Evolutionary conservation across 2,888 invertebrate species (phyloP).

Genomic region (Choreutis nemorana): DNA sequence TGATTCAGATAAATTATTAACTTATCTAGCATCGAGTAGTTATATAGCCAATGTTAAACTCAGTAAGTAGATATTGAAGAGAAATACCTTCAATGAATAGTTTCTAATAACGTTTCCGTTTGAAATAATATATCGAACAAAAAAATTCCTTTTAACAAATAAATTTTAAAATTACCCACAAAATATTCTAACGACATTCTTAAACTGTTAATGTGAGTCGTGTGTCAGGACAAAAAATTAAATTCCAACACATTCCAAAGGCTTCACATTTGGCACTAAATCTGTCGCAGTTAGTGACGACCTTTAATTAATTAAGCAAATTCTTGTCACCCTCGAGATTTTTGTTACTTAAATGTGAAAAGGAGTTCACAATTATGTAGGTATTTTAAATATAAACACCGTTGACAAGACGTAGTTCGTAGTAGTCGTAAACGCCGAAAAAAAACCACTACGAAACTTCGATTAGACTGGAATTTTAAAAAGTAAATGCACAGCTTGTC

Average conservation of each 20-base stretch:
- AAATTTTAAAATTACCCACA: neutral
- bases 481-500: too few species aligned
- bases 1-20: neutral
- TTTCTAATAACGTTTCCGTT: neutral
- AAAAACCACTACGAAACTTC: too few species aligned
- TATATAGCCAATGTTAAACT: neutral
- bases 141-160: neutral
- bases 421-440: too few species aligned
- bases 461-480: too few species aligned
- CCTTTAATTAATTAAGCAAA: slow-evolving; percentile 52
- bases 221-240: slow-evolving; percentile 49
- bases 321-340: slow-evolving; percentile 36
- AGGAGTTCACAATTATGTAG: too few species aligned
- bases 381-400: too few species aligned
- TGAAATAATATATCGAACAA: neutral
- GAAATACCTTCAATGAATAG: neutral
- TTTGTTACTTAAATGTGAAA: too few species aligned
- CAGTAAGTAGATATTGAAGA: too few species aligned
- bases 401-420: too few species aligned
- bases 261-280: slow-evolving; percentile 40
- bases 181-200: too few species aligned
- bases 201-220: slow-evolving; percentile 40
- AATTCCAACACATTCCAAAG: slow-evolving; percentile 19
- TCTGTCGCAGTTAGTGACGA: slow-evolving; percentile 35
- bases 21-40: neutral